These are phyloP conservation scores for Whitmania pigra DNA, from an alignment of 1,140 invertebrate species.

Conservation along the genomic window DNA sequence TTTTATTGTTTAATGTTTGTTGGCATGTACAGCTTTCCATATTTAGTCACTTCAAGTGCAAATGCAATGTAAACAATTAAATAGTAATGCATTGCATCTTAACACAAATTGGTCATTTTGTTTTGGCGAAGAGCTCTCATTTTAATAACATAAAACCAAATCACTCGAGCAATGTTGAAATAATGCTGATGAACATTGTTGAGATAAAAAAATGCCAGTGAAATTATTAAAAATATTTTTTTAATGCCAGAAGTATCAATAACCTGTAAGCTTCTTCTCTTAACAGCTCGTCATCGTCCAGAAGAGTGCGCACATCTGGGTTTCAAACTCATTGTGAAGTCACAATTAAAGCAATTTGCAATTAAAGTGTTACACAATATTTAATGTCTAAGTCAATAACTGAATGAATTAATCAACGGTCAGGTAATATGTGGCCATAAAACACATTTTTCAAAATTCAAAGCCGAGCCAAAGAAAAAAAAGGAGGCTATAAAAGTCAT, in stretches of 20 bases:
- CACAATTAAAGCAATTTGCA: not conserved
- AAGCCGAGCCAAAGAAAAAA: not conserved
- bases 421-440: not conserved
- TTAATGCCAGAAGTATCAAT: conserved; percentile 24
- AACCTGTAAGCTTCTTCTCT: conserved; percentile 79
- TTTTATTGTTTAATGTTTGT: too few species aligned
- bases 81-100: too few species aligned
- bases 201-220: too few species aligned
- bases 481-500: not conserved
- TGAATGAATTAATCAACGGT: not conserved
- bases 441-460: not conserved
- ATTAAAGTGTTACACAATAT: not conserved
- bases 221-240: too few species aligned
- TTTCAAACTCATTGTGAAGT: not conserved
- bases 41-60: too few species aligned
- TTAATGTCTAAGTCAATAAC: not conserved
- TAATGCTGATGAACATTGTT: too few species aligned
- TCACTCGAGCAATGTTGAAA: too few species aligned
- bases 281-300: conserved; percentile 87
- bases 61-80: too few species aligned
- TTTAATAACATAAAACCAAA: too few species aligned
- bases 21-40: too few species aligned
- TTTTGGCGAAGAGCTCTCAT: too few species aligned
- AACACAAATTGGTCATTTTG: too few species aligned
- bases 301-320: conserved; percentile 77